Evolutionary conservation across 2,888 invertebrate genomes (phyloP).

Genomic region (Limnephilus lunatus): DNA sequence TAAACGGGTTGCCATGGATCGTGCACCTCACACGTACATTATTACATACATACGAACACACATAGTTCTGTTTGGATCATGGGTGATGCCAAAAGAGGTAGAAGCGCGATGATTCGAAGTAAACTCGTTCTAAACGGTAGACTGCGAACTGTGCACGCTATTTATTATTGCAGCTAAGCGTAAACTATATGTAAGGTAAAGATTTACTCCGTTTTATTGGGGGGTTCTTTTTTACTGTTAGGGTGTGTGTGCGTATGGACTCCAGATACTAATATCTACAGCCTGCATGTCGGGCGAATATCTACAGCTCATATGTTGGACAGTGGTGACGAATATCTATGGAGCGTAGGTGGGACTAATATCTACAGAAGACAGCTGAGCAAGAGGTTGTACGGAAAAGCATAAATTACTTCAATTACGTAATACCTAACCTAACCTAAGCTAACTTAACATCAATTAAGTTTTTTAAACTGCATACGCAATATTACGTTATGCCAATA

Average conservation of each 20-base stretch:
- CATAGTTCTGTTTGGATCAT: not conserved
- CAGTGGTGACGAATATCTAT: no score
- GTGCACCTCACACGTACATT: not conserved
- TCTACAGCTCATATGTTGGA: no score
- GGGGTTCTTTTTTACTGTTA: not conserved
- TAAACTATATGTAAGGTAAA: not conserved
- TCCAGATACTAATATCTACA: no score
- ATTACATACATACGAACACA: not conserved
- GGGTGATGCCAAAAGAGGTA: not conserved
- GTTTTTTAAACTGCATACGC: no score
- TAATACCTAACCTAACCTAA: no score
- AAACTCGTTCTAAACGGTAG: not conserved
- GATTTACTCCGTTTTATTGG: not conserved
- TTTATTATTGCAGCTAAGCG: not conserved
- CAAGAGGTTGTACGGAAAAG: no score
- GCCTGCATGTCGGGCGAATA: no score
- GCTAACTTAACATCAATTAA: no score
- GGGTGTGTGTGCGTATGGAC: not conserved
- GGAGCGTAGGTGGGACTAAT: no score
- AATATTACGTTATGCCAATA: no score
- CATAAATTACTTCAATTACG: no score
- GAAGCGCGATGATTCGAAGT: not conserved
- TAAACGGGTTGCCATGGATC: slow-evolving; percentile 40
- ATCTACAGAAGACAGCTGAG: no score
- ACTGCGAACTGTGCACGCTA: not conserved